Base-by-base conservation (phyloP, 2,113 vertebrate genomes). In the Mobula hypostoma region DNA sequence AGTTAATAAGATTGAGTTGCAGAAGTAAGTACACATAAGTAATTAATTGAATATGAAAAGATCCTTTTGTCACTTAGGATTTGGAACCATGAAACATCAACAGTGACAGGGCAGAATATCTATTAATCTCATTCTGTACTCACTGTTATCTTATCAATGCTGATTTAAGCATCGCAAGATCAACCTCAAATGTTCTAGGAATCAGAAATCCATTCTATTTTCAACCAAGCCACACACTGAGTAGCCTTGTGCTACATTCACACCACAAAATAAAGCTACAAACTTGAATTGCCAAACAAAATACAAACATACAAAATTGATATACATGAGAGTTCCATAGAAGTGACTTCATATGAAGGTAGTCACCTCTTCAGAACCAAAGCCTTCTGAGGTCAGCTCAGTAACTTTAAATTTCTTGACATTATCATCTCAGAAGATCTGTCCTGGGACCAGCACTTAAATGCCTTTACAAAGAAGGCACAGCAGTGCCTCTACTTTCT, bases 21-120 rank as follows among this genome's bases (percentile, higher is more conserved):
- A 17, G 58, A n/a, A 88, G 63, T 88, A 61, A 17, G 29, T 17
- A 88, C 1, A 88, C 29, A 66, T 66, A 17, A 29, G 29, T 90
- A 90, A 90, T 87, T 56, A 87, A 87, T 11, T 87, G 83, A 63
- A 87, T 87, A 63, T 87, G 56, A 87, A 87, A n/a, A 0, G 66
- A 61, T n/a, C n/a, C 14, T n/a, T 66, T 90, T n/a, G 29, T n/a
- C 63, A n/a, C 5, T 90, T 29, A 63, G 61, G n/a, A 61, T 15
- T 6, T 32, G 14, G 15, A 66, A 90, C 32, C 15, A 88, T 15
- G n/a, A 29, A 17, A 7, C 6, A n/a, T 90, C 85, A 63, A 68
- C 61, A 19, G 66, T 66, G n/a, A 32, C 11, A 19, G 85, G 29
- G 61, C 29, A 66, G n/a, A n/a, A 90, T 66, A 63, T 87, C 29